Evolutionary conservation across 2,888 invertebrate species (phyloP).

Genomic region (Helleia helle): DNA sequence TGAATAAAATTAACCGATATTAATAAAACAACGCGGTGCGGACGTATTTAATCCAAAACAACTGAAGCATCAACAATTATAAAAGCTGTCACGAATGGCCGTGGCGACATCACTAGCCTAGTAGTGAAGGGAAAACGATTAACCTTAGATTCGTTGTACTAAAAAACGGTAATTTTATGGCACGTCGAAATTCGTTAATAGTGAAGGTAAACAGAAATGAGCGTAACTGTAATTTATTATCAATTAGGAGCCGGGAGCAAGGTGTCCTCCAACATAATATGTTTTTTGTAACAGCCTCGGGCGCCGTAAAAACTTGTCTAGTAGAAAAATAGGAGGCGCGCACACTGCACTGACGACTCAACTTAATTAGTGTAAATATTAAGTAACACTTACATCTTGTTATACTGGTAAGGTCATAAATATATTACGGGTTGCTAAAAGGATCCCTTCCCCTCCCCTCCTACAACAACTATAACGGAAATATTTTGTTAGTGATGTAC

Average conservation of each 20-base stretch:
- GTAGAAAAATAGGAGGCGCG: slow-evolving; percentile 25
- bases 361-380: no score
- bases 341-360: no score
- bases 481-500: no score
- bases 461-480: no score
- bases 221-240: slow-evolving; percentile 33
- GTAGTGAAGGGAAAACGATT: neutral
- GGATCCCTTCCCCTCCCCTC: no score
- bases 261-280: slow-evolving; percentile 23
- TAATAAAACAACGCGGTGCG: no score
- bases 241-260: slow-evolving; percentile 35
- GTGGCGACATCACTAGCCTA: neutral
- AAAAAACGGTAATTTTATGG: neutral
- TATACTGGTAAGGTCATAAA: no score
- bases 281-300: slow-evolving; percentile 19
- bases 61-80: no score
- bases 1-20: no score
- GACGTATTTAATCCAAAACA: no score
- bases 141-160: neutral
- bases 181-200: slow-evolving; percentile 4
- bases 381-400: no score
- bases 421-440: no score
- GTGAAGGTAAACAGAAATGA: neutral
- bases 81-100: neutral
- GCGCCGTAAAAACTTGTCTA: slow-evolving; percentile 16